A percentile compares a stretch with the other conserved stretches of the same genome.
Conservation (phyloP, 2,888 invertebrate genomes). For the Trichogramma dendrolimi region DNA sequence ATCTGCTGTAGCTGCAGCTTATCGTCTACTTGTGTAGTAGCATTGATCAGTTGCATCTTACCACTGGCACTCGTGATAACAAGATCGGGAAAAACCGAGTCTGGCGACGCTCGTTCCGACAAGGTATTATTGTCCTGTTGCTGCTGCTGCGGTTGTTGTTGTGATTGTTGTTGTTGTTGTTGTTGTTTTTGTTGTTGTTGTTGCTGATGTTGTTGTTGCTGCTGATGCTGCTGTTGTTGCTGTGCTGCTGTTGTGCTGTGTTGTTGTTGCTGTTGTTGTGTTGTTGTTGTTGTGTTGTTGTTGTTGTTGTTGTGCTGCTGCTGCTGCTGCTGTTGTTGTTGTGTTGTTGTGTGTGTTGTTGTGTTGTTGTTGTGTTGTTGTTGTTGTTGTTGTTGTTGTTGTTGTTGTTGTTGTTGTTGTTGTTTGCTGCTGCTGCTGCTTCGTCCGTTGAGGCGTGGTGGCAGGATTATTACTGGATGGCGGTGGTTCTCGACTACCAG, state of each 20-base stretch:
- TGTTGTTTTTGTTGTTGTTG: conserved; percentile 32
- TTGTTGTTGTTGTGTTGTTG: conserved; percentile 34
- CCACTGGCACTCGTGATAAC: conserved; percentile 44
- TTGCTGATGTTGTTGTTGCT: conserved; percentile 36
- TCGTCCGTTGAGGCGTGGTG: conserved; percentile 24
- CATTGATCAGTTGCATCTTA: conserved; percentile 40
- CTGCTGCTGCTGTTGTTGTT: conserved; percentile 41
- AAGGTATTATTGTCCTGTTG: conserved; percentile 30
- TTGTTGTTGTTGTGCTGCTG: conserved; percentile 28
- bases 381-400: conserved; percentile 36
- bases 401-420: conserved; percentile 45
- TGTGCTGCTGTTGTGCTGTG: conserved; percentile 38
- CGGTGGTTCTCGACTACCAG: conserved; percentile 53
- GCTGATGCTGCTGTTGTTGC: conserved; percentile 34
- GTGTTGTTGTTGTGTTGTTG: conserved; percentile 33
- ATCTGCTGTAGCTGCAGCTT: conserved; percentile 43
- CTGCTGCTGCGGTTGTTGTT: conserved; percentile 37
- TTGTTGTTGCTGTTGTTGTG: conserved; percentile 50
- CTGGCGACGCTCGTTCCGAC: conserved; percentile 58
- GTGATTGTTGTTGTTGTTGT: conserved; percentile 41
- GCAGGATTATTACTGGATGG: not conserved
- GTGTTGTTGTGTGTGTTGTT: conserved; percentile 32
- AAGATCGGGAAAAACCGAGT: conserved; percentile 60
- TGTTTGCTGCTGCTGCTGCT: conserved; percentile 35
- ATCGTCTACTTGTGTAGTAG: conserved; percentile 10